Evolutionary conservation across 1,140 invertebrate species (phyloP), one percentile per base, ranked within the genome.

Genomic region (Capitella teleta): DNA sequence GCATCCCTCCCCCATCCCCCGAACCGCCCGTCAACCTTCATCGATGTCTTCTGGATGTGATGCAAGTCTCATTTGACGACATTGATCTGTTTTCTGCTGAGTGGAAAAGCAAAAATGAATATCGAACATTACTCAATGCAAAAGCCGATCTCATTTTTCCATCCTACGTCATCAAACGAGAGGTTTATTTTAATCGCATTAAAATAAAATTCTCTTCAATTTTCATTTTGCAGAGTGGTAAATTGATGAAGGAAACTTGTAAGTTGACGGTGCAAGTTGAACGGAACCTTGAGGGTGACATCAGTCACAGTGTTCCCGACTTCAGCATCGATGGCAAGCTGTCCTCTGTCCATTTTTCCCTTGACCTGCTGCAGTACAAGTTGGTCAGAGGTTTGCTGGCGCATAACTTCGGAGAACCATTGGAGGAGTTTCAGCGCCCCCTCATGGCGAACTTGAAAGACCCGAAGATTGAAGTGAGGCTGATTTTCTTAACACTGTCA

Each of bases 401-500:
- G 0, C 85, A 89, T 64, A 98, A 98, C 74, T 80, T 98, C 36
- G 91, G 89, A 14, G 93, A 98, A 69, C 79, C 80, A 52, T 72
- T 93, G 12, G 84, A 85, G 51, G 84, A 87, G 21, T 63, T 67
- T 50, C 55, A 63, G 45, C 55, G 55, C 23, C 61, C 61, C 16
- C 53, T 68, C n/a, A 60, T 71, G 58, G 60, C 68, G 3, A 57
- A 66, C 36, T 53, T 70, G 28, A 61, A 70, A 53, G 62, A 69
- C 45, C 68, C 66, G 10, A 59, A 61, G 28, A 69, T 64, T 34
- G 55, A 64, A n/a, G n/a, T n/a, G n/a, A n/a, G n/a, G n/a, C n/a
- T n/a, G n/a, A n/a, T n/a, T n/a, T n/a, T n/a, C n/a, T n/a, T n/a
- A n/a, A n/a, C n/a, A n/a, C n/a, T n/a, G n/a, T n/a, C n/a, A n/a